These are phyloP conservation scores for Holacanthus passer DNA, from an alignment of 2,113 vertebrate species.

Conservation along the genomic window DNA sequence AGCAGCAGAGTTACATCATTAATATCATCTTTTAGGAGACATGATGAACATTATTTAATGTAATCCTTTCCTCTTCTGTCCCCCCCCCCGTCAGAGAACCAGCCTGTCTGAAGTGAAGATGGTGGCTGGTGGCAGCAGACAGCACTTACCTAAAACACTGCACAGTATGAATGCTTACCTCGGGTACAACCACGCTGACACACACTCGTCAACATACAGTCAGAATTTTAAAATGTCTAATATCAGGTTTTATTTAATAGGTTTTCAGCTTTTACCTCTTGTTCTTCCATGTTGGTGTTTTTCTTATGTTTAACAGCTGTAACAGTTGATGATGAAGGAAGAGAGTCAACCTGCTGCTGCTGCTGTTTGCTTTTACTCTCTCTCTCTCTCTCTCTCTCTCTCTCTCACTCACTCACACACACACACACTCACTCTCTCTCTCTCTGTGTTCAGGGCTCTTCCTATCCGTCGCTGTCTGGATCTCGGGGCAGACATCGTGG, in stretches of 20 bases:
- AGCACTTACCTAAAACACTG: slow-evolving; percentile 83
- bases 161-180: slow-evolving; percentile 91
- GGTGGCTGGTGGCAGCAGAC: slow-evolving; percentile 74
- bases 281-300: too few relatives aligned
- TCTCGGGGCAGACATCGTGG: slow-evolving; percentile 88
- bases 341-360: not conserved
- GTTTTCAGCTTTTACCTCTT: too few relatives aligned
- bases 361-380: too few relatives aligned
- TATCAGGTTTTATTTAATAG: too few relatives aligned
- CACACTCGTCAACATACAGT: too few relatives aligned
- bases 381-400: not conserved
- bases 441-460: slow-evolving; percentile 77
- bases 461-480: slow-evolving; percentile 90
- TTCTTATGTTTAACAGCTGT: too few relatives aligned
- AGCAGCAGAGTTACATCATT: not conserved
- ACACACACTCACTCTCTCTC: not conserved
- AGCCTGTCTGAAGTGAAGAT: slow-evolving; percentile 80
- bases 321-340: too few relatives aligned
- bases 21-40: not conserved
- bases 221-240: too few relatives aligned
- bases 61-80: too few relatives aligned
- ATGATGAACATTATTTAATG: not conserved
- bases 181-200: slow-evolving; percentile 78
- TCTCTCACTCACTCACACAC: not conserved
- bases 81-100: slow-evolving; percentile 78